A percentile compares a stretch with the other conserved stretches of the same genome.
Conservation (phyloP, 2,888 invertebrate genomes). For the Ormyrus thymus region DNA sequence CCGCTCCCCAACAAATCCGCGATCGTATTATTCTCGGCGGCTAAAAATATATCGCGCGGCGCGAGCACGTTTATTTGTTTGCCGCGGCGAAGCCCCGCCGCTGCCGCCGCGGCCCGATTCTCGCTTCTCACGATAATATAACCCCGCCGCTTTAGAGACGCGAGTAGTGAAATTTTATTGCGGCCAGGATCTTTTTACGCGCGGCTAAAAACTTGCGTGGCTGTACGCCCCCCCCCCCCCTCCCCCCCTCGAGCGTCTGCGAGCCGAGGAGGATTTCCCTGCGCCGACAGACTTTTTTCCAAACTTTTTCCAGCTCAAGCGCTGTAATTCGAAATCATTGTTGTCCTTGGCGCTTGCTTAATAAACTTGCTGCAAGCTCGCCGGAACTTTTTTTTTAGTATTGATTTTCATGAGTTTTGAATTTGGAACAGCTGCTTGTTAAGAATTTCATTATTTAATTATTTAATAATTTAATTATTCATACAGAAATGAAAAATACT, state of each 20-base stretch:
- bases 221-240: neutral
- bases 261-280: slow-evolving; percentile 10
- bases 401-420: no score
- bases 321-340: slow-evolving; percentile 33
- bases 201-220: slow-evolving; percentile 15
- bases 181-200: slow-evolving; percentile 18
- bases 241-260: neutral
- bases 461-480: no score
- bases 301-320: neutral
- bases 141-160: slow-evolving; percentile 31
- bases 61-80: slow-evolving; percentile 43
- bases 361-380: no score
- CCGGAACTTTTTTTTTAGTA: no score
- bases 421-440: no score
- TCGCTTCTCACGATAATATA: slow-evolving; percentile 48
- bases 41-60: slow-evolving; percentile 47
- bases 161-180: slow-evolving; percentile 36
- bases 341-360: neutral
- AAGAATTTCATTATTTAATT: no score
- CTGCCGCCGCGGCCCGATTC: neutral
- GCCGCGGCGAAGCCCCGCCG: slow-evolving; percentile 1
- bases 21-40: slow-evolving; percentile 50
- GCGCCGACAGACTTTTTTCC: neutral
- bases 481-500: no score
- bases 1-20: slow-evolving; percentile 34